Evolutionary conservation across 2,888 invertebrate species (phyloP).

Genomic region (Endomychus coccineus): DNA sequence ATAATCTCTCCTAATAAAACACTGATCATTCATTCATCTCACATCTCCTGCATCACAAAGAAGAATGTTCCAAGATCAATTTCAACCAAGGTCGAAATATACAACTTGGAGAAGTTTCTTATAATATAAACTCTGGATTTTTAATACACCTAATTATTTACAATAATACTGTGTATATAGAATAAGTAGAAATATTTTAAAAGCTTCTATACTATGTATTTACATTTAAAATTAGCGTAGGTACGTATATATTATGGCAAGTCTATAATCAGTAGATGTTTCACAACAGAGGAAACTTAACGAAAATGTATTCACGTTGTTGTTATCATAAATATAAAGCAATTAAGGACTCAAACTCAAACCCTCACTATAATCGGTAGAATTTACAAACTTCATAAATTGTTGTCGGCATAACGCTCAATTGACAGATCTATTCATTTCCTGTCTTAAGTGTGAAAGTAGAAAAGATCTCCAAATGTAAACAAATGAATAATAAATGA

Average conservation of each 20-base stretch:
- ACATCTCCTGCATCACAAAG: slow-evolving; percentile 29
- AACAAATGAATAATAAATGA: too few relatives aligned
- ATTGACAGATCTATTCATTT: too few relatives aligned
- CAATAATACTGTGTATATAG: slow-evolving; percentile 34
- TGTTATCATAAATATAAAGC: neutral
- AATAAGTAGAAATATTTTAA: slow-evolving; percentile 35
- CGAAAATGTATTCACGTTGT: slow-evolving; percentile 8
- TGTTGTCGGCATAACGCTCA: too few relatives aligned
- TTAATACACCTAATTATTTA: slow-evolving; percentile 34
- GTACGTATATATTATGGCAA: slow-evolving; percentile 41
- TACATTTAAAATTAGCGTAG: slow-evolving; percentile 35
- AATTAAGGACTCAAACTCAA: too few relatives aligned
- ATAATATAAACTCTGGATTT: neutral
- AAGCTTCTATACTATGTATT: slow-evolving; percentile 32
- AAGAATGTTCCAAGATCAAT: slow-evolving; percentile 8
- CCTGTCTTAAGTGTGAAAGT: too few relatives aligned
- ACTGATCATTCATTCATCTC: slow-evolving; percentile 22
- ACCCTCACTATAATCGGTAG: too few relatives aligned
- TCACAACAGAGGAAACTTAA: slow-evolving; percentile 2
- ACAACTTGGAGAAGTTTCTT: neutral
- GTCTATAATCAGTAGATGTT: slow-evolving; percentile 32
- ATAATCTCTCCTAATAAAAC: slow-evolving; percentile 37
- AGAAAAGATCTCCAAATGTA: too few relatives aligned
- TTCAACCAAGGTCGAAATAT: neutral
- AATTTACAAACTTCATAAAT: too few relatives aligned